Evolutionary conservation across 2,113 vertebrate genomes (phyloP).

Genomic region (Monopterus albus): DNA sequence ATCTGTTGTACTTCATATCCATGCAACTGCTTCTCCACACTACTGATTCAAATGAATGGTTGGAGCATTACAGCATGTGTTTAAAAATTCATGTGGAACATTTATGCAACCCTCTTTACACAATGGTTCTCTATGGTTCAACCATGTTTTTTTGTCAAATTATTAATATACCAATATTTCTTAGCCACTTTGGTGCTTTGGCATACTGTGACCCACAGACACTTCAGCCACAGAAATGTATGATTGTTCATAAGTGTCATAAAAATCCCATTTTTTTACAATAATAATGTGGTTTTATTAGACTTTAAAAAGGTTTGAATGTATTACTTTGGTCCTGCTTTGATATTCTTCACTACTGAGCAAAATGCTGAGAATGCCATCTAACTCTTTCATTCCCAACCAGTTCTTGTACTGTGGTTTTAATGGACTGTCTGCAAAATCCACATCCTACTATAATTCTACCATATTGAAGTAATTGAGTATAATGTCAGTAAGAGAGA

Average conservation of each 20-base stretch:
- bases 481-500: background rate
- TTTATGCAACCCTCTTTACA: too few relatives aligned
- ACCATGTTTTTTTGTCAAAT: too few relatives aligned
- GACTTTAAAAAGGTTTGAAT: background rate
- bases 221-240: background rate
- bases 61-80: too few relatives aligned
- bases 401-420: background rate
- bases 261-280: too few relatives aligned
- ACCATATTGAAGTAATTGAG: background rate
- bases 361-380: slow-evolving; percentile 1
- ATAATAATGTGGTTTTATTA: slow-evolving; percentile 22
- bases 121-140: too few relatives aligned
- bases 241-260: too few relatives aligned
- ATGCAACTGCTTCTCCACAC: too few relatives aligned
- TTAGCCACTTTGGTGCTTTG: background rate
- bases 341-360: background rate
- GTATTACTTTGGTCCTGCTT: background rate
- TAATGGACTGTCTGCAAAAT: background rate
- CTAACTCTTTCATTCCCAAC: background rate
- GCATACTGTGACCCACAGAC: background rate
- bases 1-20: too few relatives aligned
- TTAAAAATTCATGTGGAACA: too few relatives aligned
- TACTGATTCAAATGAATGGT: too few relatives aligned
- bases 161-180: background rate
- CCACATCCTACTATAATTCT: too few relatives aligned